phyloP scores from a whole-genome alignment of 2,113 vertebrate species.

The Phrynocephalus versicolor region DNA sequence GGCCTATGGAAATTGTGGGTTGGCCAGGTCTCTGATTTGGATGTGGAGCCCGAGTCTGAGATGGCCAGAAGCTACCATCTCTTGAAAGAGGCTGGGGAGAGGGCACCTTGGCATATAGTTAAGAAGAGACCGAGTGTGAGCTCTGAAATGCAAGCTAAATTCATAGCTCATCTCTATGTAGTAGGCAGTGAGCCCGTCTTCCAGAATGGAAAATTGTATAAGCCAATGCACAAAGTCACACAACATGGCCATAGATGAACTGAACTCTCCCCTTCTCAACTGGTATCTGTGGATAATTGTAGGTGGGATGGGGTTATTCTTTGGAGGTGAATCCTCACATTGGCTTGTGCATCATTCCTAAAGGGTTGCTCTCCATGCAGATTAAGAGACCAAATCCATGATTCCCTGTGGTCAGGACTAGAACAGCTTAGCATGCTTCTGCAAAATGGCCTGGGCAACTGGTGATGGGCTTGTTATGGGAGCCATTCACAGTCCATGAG shows the following conservation, averaged over 20 bases:
- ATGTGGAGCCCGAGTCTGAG: too few relatives aligned
- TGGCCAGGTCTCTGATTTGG: too few relatives aligned
- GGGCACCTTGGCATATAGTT: neutral
- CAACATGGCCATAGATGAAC: neutral
- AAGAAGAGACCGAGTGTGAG: neutral
- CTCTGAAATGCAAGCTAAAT: neutral
- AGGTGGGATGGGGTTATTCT: too few relatives aligned
- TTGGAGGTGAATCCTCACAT: too few relatives aligned
- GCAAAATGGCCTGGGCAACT: neutral
- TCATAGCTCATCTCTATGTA: neutral
- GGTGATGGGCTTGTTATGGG: neutral
- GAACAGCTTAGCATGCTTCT: neutral
- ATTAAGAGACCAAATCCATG: neutral
- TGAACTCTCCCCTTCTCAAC: neutral
- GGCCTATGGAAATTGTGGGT: too few relatives aligned
- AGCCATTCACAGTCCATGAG: neutral
- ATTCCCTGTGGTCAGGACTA: too few relatives aligned
- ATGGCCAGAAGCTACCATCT: neutral
- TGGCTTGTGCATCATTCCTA: neutral
- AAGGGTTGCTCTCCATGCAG: neutral
- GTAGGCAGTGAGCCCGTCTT: neutral
- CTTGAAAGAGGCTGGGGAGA: neutral
- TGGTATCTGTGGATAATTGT: too few relatives aligned
- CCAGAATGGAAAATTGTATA: neutral
- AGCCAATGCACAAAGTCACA: neutral